Evolutionary conservation across 2,797 vertebrate genomes (phyloP).

Genomic region (Cossypha caffra): DNA sequence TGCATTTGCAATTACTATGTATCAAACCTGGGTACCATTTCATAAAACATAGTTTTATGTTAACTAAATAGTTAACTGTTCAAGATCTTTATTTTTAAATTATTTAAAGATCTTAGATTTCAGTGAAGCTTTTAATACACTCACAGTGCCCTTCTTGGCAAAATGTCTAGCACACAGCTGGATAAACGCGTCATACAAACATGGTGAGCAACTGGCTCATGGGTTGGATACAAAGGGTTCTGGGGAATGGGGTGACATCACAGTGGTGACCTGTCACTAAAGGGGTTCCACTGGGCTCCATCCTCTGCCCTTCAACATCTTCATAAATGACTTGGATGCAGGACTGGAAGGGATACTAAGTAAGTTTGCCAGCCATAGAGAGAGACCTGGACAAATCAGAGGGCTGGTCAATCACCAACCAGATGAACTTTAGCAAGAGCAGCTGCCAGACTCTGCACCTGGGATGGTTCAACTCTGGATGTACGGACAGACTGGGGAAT

Average conservation of each 20-base stretch:
- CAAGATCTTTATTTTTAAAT: neutral
- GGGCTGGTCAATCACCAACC: neutral
- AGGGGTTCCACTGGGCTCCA: neutral
- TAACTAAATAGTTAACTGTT: neutral
- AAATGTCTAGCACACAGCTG: neutral
- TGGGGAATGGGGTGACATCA: neutral
- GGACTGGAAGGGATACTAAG: neutral
- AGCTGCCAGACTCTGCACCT: neutral
- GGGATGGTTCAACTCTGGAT: neutral
- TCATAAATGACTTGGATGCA: neutral
- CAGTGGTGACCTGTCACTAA: neutral
- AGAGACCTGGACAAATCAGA: neutral
- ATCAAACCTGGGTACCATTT: neutral
- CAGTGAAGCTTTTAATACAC: neutral
- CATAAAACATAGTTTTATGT: neutral
- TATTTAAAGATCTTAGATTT: neutral
- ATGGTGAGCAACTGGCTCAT: neutral
- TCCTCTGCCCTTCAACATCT: neutral
- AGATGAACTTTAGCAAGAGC: too few species aligned
- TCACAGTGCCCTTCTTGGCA: fast-evolving
- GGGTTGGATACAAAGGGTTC: neutral
- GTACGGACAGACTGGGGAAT: fast-evolving
- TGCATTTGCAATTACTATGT: neutral
- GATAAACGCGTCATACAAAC: neutral
- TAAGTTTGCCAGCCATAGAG: fast-evolving